Base-by-base conservation (phyloP, 2,888 invertebrate species). In the Nomada fabriciana region DNA sequence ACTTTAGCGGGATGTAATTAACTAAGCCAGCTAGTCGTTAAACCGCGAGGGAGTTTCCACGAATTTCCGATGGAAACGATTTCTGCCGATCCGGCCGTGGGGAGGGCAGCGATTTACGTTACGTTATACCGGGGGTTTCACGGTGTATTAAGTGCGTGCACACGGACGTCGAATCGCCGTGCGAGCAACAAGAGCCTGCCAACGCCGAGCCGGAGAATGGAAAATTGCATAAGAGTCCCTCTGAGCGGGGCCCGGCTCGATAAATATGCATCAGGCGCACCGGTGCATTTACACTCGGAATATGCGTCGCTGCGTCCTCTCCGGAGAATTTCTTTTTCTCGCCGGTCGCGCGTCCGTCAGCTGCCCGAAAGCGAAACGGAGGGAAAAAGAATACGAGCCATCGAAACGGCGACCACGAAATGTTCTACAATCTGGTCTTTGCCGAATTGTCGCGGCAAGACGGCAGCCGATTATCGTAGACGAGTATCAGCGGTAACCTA, bases 231-330 rank as follows among this genome's bases (percentile, higher is more conserved):
- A 87, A 87, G 77, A 74, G 70, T 36, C 67, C 70, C 65, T 68
- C 80, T 7, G 65, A 59, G 67, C 72, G 60, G 61, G 36, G 63
- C 57, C 71, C 71, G 60, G 65, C 77, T 65, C 75, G 81, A 87
- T 78, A 86, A 87, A 87, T 83, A 86, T 85, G 86, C 87, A 83
- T 83, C 82, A 76, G 74, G 47, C 60, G 77, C 82, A 78, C 50
- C 76, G 76, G 43, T 71, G 76, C 80, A 68, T 80, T 80, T 80
- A 63, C 67, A 61, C 65, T 29, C 15, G 36, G 75, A 82, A 65
- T 72, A 72, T 67, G 78, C 82, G 60, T 64, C 70, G 70, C 71
- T 74, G 74, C 82, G 73, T 71, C 61, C 64, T 60, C 60, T 59
- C 23, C n/a, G 20, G 23, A 59, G 36, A n/a, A 61, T 47, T 68